Evolutionary conservation across 2,113 vertebrate genomes (phyloP).

Genomic region (Galbula dea): DNA sequence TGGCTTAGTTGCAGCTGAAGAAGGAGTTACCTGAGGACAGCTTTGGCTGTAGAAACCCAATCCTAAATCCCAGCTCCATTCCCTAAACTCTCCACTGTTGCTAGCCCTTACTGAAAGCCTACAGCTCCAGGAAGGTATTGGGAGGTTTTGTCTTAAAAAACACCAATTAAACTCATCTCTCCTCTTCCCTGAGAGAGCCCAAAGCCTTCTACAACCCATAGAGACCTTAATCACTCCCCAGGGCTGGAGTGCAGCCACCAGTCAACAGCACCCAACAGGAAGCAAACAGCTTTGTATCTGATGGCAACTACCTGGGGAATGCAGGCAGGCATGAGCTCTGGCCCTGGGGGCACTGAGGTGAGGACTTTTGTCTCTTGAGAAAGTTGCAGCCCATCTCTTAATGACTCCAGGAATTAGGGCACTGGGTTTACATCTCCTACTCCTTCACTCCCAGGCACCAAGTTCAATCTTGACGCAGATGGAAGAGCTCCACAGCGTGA

Average conservation of each 20-base stretch:
- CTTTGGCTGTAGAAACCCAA: not conserved
- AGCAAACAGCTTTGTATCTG: conserved; percentile 48
- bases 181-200: not conserved
- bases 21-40: not conserved
- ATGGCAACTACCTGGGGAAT: conserved; percentile 47
- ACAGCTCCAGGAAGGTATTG: not conserved
- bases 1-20: not conserved
- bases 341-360: not conserved
- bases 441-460: conserved; percentile 3
- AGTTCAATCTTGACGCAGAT: conserved; percentile 42
- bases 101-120: not conserved
- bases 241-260: conserved; percentile 32
- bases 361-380: conserved; percentile 40
- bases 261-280: conserved; percentile 51
- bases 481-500: not conserved
- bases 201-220: not conserved
- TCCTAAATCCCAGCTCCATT: not conserved
- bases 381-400: conserved; percentile 8
- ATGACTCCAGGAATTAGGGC: conserved; percentile 9
- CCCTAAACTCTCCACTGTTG: not conserved
- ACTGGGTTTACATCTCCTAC: not conserved
- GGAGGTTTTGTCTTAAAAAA: not conserved
- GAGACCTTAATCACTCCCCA: not conserved
- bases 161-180: not conserved
- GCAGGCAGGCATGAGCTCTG: not conserved